phyloP scores from a whole-genome alignment of 2,113 vertebrate species.

The Tragelaphus strepsiceros region DNA sequence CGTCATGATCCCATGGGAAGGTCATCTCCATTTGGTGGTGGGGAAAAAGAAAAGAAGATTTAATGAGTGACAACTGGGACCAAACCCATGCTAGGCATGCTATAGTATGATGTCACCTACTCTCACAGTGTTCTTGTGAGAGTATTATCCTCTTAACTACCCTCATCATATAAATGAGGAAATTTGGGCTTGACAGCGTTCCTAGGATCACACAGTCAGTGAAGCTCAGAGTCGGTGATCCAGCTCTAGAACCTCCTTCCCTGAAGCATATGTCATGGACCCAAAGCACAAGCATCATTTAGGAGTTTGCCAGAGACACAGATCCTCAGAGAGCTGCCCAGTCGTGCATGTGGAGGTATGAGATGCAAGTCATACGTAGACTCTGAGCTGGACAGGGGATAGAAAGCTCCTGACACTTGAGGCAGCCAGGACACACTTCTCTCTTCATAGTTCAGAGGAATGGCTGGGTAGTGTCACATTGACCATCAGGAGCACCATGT shows the following conservation, averaged over 20 bases:
- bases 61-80: not conserved
- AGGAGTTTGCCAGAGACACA: not conserved
- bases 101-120: accelerated
- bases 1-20: not conserved
- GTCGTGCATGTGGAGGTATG: accelerated
- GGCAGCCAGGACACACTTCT: not conserved
- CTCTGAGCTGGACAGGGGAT: not conserved
- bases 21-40: not conserved
- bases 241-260: not conserved
- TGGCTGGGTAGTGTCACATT: accelerated
- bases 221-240: not conserved
- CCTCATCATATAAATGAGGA: not conserved
- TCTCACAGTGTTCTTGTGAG: not conserved
- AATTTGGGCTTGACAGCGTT: not conserved
- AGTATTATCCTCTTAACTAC: not conserved
- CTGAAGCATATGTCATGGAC: not conserved
- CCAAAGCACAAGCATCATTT: not conserved
- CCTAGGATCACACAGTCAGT: not conserved
- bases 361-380: not conserved
- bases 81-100: not conserved
- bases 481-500: not conserved
- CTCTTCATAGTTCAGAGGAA: not conserved
- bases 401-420: not conserved
- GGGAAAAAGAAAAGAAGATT: not conserved
- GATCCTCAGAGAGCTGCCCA: not conserved